A percentile compares a stretch with the other conserved stretches of the same genome.
These are phyloP conservation scores for Xylophagus ater DNA, from an alignment of 2,888 invertebrate genomes.

Conservation along the genomic window DNA sequence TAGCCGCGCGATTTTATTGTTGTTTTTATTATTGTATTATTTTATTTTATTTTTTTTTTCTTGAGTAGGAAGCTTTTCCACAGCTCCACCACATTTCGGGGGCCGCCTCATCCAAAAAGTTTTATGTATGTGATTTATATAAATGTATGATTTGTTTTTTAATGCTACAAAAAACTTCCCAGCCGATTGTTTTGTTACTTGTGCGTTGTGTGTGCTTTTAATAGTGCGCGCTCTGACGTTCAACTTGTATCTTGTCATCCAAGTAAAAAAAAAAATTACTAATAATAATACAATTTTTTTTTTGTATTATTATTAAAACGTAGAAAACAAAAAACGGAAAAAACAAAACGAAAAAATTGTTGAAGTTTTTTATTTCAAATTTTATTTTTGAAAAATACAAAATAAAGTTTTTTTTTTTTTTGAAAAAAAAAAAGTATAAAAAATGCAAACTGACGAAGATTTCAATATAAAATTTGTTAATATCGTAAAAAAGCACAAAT, in stretches of 20 bases:
- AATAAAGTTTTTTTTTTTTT: no score
- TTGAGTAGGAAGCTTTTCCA: no score
- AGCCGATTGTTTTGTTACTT: constrained; percentile 26
- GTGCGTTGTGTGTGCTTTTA: constrained; percentile 24
- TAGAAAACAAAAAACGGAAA: not conserved
- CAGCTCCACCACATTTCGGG: no score
- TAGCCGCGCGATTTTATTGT: no score
- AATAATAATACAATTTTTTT: constrained; percentile 3
- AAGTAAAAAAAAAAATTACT: not conserved
- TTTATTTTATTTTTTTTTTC: no score
- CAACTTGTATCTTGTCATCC: not conserved
- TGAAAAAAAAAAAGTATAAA: not conserved
- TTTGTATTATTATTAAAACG: constrained; percentile 9
- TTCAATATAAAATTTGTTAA: constrained; percentile 42
- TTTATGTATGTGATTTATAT: not conserved
- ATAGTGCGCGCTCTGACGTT: constrained; percentile 15
- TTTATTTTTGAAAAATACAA: not conserved
- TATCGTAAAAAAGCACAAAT: constrained; percentile 40
- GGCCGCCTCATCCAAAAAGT: no score
- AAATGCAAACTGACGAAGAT: constrained; percentile 40
- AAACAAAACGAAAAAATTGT: not conserved
- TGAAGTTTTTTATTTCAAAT: not conserved
- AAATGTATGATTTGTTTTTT: not conserved
- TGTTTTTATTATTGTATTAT: no score
- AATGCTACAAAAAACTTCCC: constrained; percentile 3